Base-by-base conservation (phyloP, 2,888 invertebrate genomes). In the Drosophila niveifrons region DNA sequence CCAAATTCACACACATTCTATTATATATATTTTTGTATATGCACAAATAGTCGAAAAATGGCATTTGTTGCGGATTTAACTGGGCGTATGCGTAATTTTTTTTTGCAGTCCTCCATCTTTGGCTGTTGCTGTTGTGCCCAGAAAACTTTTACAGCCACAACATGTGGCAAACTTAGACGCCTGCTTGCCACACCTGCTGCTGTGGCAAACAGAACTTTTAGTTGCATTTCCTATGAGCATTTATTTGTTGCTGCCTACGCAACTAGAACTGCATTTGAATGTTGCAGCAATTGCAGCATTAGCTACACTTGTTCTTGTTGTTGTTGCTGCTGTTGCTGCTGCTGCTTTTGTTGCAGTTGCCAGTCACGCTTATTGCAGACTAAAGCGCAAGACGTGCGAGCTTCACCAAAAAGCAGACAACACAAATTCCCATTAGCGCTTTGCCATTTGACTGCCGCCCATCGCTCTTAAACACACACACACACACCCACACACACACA, bases 401-500 rank as follows among this genome's bases (percentile, higher is more conserved):
- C 47, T 43, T 44, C 56, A 48, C 55, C 52, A 50, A 62, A 78
- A 56, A 57, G 46, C 75, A 79, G 67, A 66, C 75, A 80, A 69
- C 83, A 78, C 75, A 86, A 82, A 88, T 88, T 83, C 83, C 88
- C 88, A 83, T 83, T 88, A 83, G 86, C 80, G 80, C 75, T 72
- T 66, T 66, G 75, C 70, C 75, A 65, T 78, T 76, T 76, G 65
- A 55, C 61, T 76, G 75, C 57, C 55, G 15, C 61, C 36, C 41
- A 17, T 15, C 34, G 13, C 31, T 4, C 23, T 1, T 3, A 1
- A 28, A 0, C n/a, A 9, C 11, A 9, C 13, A n/a, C 36, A 28
- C 41, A 15, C 28, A 15, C 7, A 3, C 11, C n/a, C 2, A 15
- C 43, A n/a, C 17, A 29, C 44, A 3, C 43, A 7, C 36, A 15